Evolutionary conservation across 2,113 vertebrate genomes (phyloP).

Genomic region (Stigmatopora nigra): DNA sequence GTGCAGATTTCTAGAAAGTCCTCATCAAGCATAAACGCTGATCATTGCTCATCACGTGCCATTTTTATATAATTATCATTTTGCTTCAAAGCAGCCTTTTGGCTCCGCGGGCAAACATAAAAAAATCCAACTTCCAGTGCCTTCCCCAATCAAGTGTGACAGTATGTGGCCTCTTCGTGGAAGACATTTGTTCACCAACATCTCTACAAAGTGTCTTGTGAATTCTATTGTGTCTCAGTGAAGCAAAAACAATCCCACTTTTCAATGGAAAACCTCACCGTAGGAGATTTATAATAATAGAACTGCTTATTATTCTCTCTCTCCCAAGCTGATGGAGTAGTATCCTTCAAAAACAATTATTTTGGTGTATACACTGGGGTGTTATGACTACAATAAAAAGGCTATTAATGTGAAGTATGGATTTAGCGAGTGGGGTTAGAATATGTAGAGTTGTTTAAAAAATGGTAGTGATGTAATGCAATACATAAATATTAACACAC

Average conservation of each 20-base stretch:
- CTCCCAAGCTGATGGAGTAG: constrained; percentile 2
- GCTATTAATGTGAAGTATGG: constrained; percentile 1
- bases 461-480: background rate
- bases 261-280: constrained; percentile 22
- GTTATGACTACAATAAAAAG: background rate
- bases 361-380: background rate
- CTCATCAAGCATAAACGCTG: constrained; percentile 30
- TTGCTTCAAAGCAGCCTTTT: constrained; percentile 33
- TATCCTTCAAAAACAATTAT: background rate
- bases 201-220: constrained; percentile 39
- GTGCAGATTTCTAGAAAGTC: constrained; percentile 39
- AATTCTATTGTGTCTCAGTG: constrained; percentile 34
- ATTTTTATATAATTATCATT: constrained; percentile 10
- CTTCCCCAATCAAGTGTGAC: constrained; percentile 23
- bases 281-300: constrained; percentile 10
- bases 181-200: constrained; percentile 33
- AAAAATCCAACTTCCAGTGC: constrained; percentile 25
- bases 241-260: constrained; percentile 28
- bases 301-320: constrained; percentile 1
- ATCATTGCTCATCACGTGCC: constrained; percentile 31
- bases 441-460: background rate
- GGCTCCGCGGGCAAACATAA: constrained; percentile 1
- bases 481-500: background rate
- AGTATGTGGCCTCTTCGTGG: constrained; percentile 27
- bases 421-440: background rate